A percentile compares a stretch with the other conserved stretches of the same genome.
phyloP scores from a whole-genome alignment of 2,888 invertebrate genomes.

The Scaptomyza parva region DNA sequence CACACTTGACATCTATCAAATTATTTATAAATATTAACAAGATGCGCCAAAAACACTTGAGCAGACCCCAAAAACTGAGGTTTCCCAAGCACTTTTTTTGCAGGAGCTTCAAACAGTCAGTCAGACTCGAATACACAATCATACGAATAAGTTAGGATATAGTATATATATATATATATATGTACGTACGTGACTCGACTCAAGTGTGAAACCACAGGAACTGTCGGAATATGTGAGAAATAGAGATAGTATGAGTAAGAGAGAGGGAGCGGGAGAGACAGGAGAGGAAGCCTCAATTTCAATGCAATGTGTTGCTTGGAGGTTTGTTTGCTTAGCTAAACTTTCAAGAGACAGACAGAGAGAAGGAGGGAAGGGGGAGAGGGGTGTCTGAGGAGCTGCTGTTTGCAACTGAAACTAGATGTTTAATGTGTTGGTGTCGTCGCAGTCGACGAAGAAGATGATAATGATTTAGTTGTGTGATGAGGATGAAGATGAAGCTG shows the following conservation, averaged over 20 bases:
- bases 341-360: neutral
- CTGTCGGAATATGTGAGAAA: conserved; percentile 5
- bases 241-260: neutral
- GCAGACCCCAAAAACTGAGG: conserved; percentile 7
- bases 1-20: conserved; percentile 28
- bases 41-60: conserved; percentile 58
- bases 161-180: too few relatives aligned
- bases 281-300: conserved; percentile 3
- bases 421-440: conserved; percentile 26
- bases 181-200: conserved; percentile 61
- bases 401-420: conserved; percentile 15
- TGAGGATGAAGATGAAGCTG: conserved; percentile 2
- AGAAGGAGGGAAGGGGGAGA: too few relatives aligned
- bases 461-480: conserved; percentile 7
- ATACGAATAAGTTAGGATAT: too few relatives aligned
- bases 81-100: neutral
- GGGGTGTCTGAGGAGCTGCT: too few relatives aligned
- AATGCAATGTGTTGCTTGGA: conserved; percentile 3
- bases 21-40: conserved; percentile 57
- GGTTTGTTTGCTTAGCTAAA: conserved; percentile 45
- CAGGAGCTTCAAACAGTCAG: conserved; percentile 36
- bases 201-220: conserved; percentile 60
- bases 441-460: neutral
- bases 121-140: neutral
- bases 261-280: neutral